Evolutionary conservation across 2,888 invertebrate species (phyloP).

Genomic region (Melikaiella ostensackeni): DNA sequence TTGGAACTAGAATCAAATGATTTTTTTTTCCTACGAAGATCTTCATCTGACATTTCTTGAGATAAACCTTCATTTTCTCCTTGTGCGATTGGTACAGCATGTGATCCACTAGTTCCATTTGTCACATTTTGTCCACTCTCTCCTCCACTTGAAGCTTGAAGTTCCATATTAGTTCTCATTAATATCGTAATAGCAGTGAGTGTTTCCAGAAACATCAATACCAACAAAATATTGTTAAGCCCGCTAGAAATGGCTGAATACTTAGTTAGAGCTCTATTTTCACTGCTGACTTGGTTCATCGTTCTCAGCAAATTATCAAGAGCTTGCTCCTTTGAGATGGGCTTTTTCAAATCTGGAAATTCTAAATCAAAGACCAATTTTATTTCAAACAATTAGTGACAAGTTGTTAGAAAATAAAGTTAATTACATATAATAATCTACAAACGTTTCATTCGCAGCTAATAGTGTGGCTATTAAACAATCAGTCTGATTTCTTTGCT

Average conservation of each 20-base stretch:
- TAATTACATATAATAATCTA: no score
- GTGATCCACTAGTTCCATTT: not conserved
- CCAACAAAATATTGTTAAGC: constrained; percentile 11
- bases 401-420: not conserved
- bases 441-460: no score
- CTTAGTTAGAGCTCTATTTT: not conserved
- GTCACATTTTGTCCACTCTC: not conserved
- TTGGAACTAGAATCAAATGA: not conserved
- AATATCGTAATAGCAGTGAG: constrained; percentile 16
- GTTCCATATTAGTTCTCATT: not conserved
- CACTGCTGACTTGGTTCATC: constrained; percentile 7
- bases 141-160: not conserved
- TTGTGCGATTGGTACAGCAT: not conserved
- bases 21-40: not conserved
- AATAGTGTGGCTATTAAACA: no score
- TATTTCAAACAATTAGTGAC: not conserved
- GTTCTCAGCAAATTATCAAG: constrained; percentile 15
- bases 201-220: constrained; percentile 28
- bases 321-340: not conserved
- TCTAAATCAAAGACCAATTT: not conserved
- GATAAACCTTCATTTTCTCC: not conserved
- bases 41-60: not conserved
- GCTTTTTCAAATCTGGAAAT: constrained; percentile 10
- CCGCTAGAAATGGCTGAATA: not conserved
- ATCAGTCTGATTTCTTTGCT: no score